These are phyloP conservation scores for Aplocera efformata DNA, from an alignment of 2,888 invertebrate genomes.

Conservation along the genomic window DNA sequence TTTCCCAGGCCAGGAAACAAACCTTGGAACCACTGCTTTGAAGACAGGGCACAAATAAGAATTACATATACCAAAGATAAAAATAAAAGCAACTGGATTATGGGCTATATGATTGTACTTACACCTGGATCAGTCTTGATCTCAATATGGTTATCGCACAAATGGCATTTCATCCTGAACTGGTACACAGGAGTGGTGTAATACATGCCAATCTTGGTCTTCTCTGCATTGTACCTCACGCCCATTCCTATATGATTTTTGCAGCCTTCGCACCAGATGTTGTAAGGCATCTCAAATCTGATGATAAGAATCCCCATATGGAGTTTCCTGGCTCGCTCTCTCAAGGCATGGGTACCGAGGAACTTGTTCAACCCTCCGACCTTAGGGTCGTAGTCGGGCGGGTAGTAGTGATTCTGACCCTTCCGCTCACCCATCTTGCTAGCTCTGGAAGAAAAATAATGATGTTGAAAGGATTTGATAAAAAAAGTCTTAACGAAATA, in stretches of 20 bases:
- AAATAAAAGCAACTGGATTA: not conserved
- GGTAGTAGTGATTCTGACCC: conserved; percentile 98
- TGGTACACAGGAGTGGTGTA: conserved; percentile 98
- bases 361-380: conserved; percentile 97
- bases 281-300: conserved; percentile 99
- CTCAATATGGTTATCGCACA: conserved; percentile 98
- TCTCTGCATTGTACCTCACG: conserved; percentile 97
- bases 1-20: too few species aligned
- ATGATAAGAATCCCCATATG: conserved; percentile 97
- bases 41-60: too few species aligned
- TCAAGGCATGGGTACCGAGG: conserved; percentile 94
- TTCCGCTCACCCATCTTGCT: conserved; percentile 97
- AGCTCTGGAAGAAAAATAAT: conserved; percentile 12
- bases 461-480: conserved; percentile 2
- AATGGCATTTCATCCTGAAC: conserved; percentile 99
- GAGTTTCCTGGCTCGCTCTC: conserved; percentile 97
- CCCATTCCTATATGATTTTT: conserved; percentile 99
- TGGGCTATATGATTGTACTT: conserved; percentile 48
- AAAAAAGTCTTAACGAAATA: conserved; percentile 1
- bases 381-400: conserved; percentile 98
- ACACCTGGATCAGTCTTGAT: conserved; percentile 99
- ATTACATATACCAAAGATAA: too few species aligned
- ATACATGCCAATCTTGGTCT: conserved; percentile 97
- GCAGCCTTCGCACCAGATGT: conserved; percentile 99
- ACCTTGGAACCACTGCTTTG: too few species aligned